phyloP scores from a whole-genome alignment of 2,888 invertebrate genomes.

The Patella pellucida region DNA sequence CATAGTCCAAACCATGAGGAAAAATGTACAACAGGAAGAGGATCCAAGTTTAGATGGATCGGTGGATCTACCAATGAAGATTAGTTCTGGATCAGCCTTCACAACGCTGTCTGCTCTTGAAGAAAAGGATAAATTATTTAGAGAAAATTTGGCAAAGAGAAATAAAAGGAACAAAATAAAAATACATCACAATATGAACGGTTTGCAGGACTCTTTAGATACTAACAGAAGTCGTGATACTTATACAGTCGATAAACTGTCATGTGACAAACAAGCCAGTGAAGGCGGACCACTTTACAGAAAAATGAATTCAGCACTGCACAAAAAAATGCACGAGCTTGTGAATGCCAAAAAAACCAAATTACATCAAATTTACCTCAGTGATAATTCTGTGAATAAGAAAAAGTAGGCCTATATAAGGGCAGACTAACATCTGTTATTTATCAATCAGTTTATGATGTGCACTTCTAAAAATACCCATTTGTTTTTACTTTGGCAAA shows the following conservation, averaged over 20 bases:
- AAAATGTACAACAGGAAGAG: slow-evolving; percentile 30
- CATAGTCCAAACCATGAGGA: slow-evolving; percentile 18
- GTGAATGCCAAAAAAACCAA: slow-evolving; percentile 19
- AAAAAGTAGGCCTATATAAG: too few species aligned
- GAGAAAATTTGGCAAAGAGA: not conserved
- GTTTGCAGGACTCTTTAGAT: not conserved
- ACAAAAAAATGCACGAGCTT: slow-evolving; percentile 27
- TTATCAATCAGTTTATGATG: too few species aligned
- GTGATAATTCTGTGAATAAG: too few species aligned
- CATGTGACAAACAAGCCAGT: not conserved
- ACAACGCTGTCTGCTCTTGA: slow-evolving; percentile 11
- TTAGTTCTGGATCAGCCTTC: slow-evolving; percentile 17
- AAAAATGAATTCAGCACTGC: slow-evolving; percentile 25
- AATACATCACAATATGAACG: too few species aligned
- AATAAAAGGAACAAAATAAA: not conserved
- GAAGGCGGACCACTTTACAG: slow-evolving; percentile 22
- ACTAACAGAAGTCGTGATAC: not conserved
- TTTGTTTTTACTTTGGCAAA: too few species aligned
- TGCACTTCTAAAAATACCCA: too few species aligned
- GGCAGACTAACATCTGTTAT: too few species aligned
- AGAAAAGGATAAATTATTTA: not conserved
- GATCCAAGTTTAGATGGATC: not conserved
- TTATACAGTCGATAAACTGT: not conserved
- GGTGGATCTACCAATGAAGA: slow-evolving; percentile 17
- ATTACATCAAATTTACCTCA: too few species aligned